These are phyloP conservation scores for Mastacembelus armatus DNA, from an alignment of 2,797 vertebrate species.

Conservation along the genomic window DNA sequence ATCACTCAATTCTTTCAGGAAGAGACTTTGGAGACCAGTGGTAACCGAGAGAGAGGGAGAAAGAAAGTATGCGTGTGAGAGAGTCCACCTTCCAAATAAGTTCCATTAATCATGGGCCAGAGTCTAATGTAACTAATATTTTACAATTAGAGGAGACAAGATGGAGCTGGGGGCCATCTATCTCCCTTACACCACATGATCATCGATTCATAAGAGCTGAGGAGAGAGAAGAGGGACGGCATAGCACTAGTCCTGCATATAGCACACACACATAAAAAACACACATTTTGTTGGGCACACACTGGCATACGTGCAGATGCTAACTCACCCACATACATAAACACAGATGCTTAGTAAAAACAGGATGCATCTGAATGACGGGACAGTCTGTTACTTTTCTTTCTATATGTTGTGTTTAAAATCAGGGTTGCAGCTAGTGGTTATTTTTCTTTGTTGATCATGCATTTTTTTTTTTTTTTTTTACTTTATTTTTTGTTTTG, in stretches of 20 bases:
- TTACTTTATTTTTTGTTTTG: too few relatives aligned
- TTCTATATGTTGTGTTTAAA: too few relatives aligned
- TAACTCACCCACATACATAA: constrained; percentile 42
- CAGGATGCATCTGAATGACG: constrained; percentile 50
- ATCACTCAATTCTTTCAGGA: constrained; percentile 96
- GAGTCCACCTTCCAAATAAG: constrained; percentile 98
- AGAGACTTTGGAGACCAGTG: constrained; percentile 91
- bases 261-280: constrained; percentile 35
- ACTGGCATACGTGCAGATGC: constrained; percentile 30
- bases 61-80: constrained; percentile 65
- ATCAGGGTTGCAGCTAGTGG: too few relatives aligned
- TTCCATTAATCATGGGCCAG: constrained; percentile 99
- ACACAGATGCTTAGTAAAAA: constrained; percentile 58
- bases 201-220: constrained; percentile 99
- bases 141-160: constrained; percentile 99
- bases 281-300: constrained; percentile 21
- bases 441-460: too few relatives aligned
- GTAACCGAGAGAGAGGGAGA: constrained; percentile 45
- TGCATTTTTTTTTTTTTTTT: too few relatives aligned
- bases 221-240: constrained; percentile 82
- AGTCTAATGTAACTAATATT: constrained; percentile 99
- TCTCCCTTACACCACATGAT: constrained; percentile 99
- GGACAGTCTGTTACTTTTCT: constrained; percentile 59
- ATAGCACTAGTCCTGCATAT: constrained; percentile 67
- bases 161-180: constrained; percentile 98